A percentile compares a stretch with the other conserved stretches of the same genome.
Evolutionary conservation across 2,113 vertebrate species (phyloP).

Genomic region (Burhinus oedicnemus): DNA sequence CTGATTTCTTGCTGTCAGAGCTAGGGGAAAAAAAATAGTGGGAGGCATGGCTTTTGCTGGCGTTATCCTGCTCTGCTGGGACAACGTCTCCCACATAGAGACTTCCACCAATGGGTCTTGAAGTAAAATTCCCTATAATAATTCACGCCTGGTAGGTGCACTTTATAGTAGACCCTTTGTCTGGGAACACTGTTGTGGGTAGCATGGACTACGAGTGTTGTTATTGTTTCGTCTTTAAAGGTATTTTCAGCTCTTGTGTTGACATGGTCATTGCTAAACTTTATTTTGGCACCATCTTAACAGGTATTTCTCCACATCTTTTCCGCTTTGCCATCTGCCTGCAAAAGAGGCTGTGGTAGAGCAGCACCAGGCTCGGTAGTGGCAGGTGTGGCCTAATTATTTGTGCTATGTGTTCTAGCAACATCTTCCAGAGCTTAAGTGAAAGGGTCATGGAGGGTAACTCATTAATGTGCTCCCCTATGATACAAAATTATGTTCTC

Average conservation of each 20-base stretch:
- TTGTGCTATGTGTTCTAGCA: background rate
- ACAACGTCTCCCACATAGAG: too few relatives aligned
- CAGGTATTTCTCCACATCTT: background rate
- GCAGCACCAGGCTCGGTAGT: background rate
- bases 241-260: background rate
- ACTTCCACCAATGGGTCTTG: fast-evolving
- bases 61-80: background rate
- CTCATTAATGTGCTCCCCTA: background rate
- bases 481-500: background rate
- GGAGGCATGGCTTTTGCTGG: background rate
- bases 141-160: too few relatives aligned
- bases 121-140: background rate
- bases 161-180: background rate
- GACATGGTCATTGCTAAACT: background rate
- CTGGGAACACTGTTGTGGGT: background rate
- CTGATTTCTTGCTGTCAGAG: background rate
- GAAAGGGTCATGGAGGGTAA: background rate
- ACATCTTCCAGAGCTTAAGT: background rate
- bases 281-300: background rate
- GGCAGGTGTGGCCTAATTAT: background rate
- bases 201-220: background rate
- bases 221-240: background rate
- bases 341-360: too few relatives aligned
- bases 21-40: background rate
- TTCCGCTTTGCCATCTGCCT: background rate